These are phyloP conservation scores for Chiridota heheva DNA, from an alignment of 35 echinoderm and acorn worm species.

Conservation along the genomic window DNA sequence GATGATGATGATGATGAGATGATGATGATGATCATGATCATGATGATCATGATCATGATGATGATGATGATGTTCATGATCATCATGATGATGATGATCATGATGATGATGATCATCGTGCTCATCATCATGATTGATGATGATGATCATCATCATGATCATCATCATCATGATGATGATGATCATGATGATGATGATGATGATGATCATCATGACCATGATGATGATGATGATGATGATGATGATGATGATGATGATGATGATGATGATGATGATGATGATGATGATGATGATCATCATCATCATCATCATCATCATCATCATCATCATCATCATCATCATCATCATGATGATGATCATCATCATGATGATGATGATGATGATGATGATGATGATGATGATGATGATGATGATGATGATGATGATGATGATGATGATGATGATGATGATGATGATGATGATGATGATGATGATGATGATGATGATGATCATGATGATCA, in stretches of 20 bases:
- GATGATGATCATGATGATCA: constrained; percentile 7
- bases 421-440: not conserved
- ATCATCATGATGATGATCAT: not conserved
- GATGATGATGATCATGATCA: too few species aligned
- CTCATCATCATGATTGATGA: too few species aligned
- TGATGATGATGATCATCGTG: too few species aligned
- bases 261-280: not conserved
- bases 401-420: not conserved
- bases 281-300: not conserved
- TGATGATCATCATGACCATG: not conserved
- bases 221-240: constrained; percentile 2
- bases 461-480: not conserved
- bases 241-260: not conserved
- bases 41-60: too few species aligned
- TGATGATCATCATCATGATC: not conserved
- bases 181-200: not conserved
- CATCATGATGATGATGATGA: not conserved
- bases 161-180: not conserved
- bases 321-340: not conserved
- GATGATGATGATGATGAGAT: too few species aligned
- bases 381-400: constrained; percentile 8
- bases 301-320: not conserved
- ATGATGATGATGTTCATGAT: too few species aligned
- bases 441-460: constrained; percentile 5
- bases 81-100: too few species aligned